Conservation (phyloP, 2,888 invertebrate species). For the Sinopyrophorus schimmeli region DNA sequence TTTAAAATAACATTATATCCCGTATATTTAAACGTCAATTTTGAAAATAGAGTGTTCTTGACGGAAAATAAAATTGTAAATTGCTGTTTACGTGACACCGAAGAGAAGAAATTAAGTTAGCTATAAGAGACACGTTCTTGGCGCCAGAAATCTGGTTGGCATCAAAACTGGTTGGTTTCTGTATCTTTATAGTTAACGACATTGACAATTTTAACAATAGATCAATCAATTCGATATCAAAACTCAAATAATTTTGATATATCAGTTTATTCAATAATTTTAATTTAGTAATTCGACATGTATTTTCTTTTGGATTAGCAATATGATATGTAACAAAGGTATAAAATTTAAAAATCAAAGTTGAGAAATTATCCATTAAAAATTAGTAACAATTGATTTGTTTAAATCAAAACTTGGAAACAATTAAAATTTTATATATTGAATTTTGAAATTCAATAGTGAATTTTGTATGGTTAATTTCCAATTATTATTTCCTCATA, state of each 20-base stretch:
- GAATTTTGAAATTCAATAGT: too few species aligned
- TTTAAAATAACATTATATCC: too few species aligned
- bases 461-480: too few species aligned
- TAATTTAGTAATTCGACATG: too few species aligned
- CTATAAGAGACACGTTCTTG: slow-evolving; percentile 16
- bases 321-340: too few species aligned
- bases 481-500: too few species aligned
- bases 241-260: slow-evolving; percentile 6
- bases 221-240: slow-evolving; percentile 3
- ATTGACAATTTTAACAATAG: slow-evolving; percentile 1
- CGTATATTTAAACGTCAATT: too few species aligned
- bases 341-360: too few species aligned
- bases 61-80: slow-evolving; percentile 6
- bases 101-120: slow-evolving; percentile 26
- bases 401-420: too few species aligned
- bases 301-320: background rate
- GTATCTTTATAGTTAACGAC: slow-evolving; percentile 12
- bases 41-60: background rate
- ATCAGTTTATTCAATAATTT: background rate
- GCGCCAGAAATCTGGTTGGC: slow-evolving; percentile 27
- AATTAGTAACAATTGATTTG: too few species aligned
- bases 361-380: too few species aligned
- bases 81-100: slow-evolving; percentile 15
- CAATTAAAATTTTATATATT: too few species aligned
- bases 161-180: slow-evolving; percentile 26